Evolutionary conservation across 2,888 invertebrate species (phyloP).

Genomic region (Mimachlamys varia): DNA sequence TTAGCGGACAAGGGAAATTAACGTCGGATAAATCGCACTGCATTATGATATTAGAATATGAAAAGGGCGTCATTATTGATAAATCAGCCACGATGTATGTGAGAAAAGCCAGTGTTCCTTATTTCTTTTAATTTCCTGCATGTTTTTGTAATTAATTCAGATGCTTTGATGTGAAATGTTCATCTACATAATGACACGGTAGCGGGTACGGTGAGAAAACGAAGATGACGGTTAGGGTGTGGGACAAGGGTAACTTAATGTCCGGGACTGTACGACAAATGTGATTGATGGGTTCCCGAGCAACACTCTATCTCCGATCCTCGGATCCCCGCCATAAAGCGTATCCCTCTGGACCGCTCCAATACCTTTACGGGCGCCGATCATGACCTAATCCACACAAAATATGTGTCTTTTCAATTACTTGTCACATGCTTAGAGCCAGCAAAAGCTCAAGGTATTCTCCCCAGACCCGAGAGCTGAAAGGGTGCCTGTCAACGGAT

Average conservation of each 20-base stretch:
- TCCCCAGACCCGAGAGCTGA: slow-evolving; percentile 28
- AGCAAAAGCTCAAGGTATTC: slow-evolving; percentile 38
- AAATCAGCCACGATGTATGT: background rate
- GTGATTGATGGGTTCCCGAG: background rate
- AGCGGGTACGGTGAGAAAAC: background rate
- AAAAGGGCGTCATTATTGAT: slow-evolving; percentile 18
- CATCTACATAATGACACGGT: slow-evolving; percentile 23
- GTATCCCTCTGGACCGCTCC: background rate
- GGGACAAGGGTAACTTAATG: background rate
- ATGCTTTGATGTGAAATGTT: slow-evolving; percentile 17
- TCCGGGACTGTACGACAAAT: background rate
- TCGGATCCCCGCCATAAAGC: background rate
- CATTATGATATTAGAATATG: slow-evolving; percentile 31
- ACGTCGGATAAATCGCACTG: slow-evolving; percentile 8
- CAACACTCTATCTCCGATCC: slow-evolving; percentile 5
- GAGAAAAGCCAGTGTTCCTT: slow-evolving; percentile 23
- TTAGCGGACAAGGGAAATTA: slow-evolving; percentile 26
- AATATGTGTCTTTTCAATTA: slow-evolving; percentile 51
- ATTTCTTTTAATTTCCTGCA: slow-evolving; percentile 36
- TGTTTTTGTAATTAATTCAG: slow-evolving; percentile 26
- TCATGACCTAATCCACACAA: slow-evolving; percentile 48
- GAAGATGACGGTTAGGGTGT: background rate
- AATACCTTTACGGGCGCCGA: slow-evolving; percentile 21
- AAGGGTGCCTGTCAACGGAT: background rate
- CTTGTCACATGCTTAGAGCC: slow-evolving; percentile 41